Percentiles rank a stretch among this genome's conserved stretches.
Evolutionary conservation across 64 coral and sea anemone species (phyloP).

Genomic region (Stylophora pistillata): DNA sequence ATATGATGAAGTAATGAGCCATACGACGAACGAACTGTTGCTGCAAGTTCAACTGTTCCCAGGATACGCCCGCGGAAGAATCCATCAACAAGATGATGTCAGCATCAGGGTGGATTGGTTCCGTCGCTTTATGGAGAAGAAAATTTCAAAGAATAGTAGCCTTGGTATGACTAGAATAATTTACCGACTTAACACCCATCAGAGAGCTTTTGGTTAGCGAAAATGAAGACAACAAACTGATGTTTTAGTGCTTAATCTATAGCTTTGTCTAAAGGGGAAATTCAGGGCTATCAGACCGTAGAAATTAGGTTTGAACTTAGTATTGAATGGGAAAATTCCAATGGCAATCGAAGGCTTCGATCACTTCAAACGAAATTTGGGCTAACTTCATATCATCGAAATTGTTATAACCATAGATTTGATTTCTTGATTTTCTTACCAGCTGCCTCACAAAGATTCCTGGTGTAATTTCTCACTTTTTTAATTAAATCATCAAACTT

Average conservation of each 20-base stretch:
- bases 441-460: slow-evolving; percentile 47
- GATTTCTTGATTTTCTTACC: neutral
- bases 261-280: too few species aligned
- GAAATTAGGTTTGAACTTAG: too few species aligned
- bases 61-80: slow-evolving; percentile 29
- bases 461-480: slow-evolving; percentile 34
- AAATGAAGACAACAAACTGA: too few species aligned
- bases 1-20: slow-evolving; percentile 23
- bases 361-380: too few species aligned
- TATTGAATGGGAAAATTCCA: too few species aligned
- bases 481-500: slow-evolving; percentile 24
- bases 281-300: too few species aligned
- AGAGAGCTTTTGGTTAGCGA: too few species aligned
- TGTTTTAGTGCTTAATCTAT: too few species aligned
- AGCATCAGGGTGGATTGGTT: slow-evolving; percentile 39
- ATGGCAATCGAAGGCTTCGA: too few species aligned
- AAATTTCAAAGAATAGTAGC: neutral
- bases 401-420: too few species aligned
- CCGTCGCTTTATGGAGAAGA: neutral
- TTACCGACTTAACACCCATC: too few species aligned
- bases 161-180: neutral
- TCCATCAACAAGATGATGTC: slow-evolving; percentile 64
- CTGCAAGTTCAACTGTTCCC: slow-evolving; percentile 22
- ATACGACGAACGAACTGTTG: slow-evolving; percentile 5
- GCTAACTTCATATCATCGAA: too few species aligned